Evolutionary conservation across 1,140 invertebrate species (phyloP).

Genomic region (Temnothorax curvispinosus): DNA sequence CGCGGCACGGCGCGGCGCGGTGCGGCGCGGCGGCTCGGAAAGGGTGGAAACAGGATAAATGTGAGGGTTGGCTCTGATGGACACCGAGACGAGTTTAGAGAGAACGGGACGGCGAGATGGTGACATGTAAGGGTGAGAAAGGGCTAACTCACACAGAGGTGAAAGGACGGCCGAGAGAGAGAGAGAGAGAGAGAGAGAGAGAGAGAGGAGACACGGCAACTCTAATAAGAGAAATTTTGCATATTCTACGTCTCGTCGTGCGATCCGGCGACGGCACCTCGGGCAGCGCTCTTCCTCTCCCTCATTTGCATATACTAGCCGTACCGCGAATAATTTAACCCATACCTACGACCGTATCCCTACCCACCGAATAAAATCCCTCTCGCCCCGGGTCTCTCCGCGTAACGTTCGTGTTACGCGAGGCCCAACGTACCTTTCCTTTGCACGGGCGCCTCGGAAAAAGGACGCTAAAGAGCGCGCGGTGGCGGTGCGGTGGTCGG

Average conservation of each 20-base stretch:
- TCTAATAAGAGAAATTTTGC: slow-evolving; percentile 84
- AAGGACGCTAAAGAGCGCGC: slow-evolving; percentile 8
- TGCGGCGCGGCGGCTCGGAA: neutral
- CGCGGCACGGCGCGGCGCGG: neutral
- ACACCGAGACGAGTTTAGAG: neutral
- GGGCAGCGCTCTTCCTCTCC: slow-evolving; percentile 54
- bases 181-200: neutral
- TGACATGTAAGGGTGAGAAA: slow-evolving; percentile 49
- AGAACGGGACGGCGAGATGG: slow-evolving; percentile 12
- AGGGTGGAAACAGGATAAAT: neutral
- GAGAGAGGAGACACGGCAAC: slow-evolving; percentile 71
- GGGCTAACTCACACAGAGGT: neutral
- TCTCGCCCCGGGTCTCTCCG: slow-evolving; percentile 59
- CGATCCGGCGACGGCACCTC: slow-evolving; percentile 70
- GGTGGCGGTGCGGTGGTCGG: neutral
- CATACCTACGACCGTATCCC: slow-evolving; percentile 59
- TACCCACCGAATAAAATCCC: slow-evolving; percentile 69
- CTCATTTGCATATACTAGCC: slow-evolving; percentile 84
- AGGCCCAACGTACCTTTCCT: slow-evolving; percentile 27
- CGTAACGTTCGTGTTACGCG: slow-evolving; percentile 53
- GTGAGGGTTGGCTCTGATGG: neutral
- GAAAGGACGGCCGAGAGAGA: slow-evolving; percentile 3
- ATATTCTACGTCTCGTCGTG: slow-evolving; percentile 78
- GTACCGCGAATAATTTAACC: slow-evolving; percentile 83
- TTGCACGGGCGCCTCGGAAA: slow-evolving; percentile 26